Evolutionary conservation across 2,888 invertebrate genomes (phyloP), one percentile per base, ranked within the genome.

Genomic region (Epistrophe eligans): DNA sequence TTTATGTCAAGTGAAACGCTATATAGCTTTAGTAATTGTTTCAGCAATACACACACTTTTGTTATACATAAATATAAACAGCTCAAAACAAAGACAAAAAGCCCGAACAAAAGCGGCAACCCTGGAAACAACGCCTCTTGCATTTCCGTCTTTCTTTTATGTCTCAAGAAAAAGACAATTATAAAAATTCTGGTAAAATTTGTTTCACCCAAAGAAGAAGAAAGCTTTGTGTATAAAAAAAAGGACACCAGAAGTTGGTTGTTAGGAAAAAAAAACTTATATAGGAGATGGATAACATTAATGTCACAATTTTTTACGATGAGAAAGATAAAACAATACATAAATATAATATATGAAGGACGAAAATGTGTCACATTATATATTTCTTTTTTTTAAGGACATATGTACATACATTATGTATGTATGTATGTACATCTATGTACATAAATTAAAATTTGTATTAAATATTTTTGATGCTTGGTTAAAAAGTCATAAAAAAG

Each of bases 91-190:
- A 83, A 45, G 77, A 77, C 40, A 70, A 74, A 73, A 71, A 24
- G 13, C 15, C 57, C 62, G 35, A 64, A 74, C 48, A 62, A 67
- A 58, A 66, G 55, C 50, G 79, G 70, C 64, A 84, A 79, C 84
- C 77, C 80, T 80, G 80, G 66, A 76, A 77, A 67, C 66, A 72
- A 6, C 45, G 17, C 58, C 43, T 72, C 72, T 72, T 77, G 58
- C 66, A 72, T 67, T 58, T 80, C 72, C 72, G n/a, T 45, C 45
- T 79, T 72, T 11, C 76, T 67, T 58, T n/a, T 74, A 8, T 52
- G 66, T 45, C 57, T 58, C 24, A 72, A 72, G 52, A 19, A 84
- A 64, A 80, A 62, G 77, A 84, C 80, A 80, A 84, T 80, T 77
- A 80, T 80, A 72, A 84, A 24, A 60, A 71, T 76, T 57, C 71